Percentiles rank a stretch among this genome's conserved stretches.
Evolutionary conservation across 2,888 invertebrate genomes (phyloP).

Genomic region (Kryphioiulus occultus): DNA sequence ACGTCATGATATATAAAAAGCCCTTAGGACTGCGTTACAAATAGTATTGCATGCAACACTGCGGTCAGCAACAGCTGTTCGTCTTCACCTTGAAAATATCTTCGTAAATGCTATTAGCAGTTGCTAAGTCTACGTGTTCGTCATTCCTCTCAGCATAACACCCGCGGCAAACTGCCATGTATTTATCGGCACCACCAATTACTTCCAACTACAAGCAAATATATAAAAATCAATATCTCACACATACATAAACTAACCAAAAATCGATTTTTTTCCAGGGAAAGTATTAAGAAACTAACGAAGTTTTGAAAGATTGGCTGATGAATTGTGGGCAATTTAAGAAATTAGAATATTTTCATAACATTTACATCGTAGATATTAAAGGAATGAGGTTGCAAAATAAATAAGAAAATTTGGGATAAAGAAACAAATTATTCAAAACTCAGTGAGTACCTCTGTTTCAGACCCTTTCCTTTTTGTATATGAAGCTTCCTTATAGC

Average conservation of each 20-base stretch:
- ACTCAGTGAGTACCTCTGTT: constrained; percentile 56
- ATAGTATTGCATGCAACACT: background rate
- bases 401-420: too few relatives aligned
- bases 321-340: too few relatives aligned
- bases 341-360: too few relatives aligned
- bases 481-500: constrained; percentile 66
- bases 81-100: background rate
- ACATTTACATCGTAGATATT: too few relatives aligned
- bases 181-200: constrained; percentile 68
- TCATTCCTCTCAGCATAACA: constrained; percentile 59
- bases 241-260: too few relatives aligned
- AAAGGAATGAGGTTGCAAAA: too few relatives aligned
- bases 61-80: constrained; percentile 37
- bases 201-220: constrained; percentile 65
- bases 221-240: too few relatives aligned
- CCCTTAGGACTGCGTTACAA: background rate
- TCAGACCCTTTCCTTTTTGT: constrained; percentile 66
- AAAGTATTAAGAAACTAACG: too few relatives aligned
- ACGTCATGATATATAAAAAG: background rate
- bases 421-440: too few relatives aligned
- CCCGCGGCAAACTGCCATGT: constrained; percentile 66
- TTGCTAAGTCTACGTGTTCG: background rate
- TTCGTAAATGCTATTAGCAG: background rate
- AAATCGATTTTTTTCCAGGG: too few relatives aligned
- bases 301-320: too few relatives aligned